Base-by-base conservation (phyloP, 2,888 invertebrate genomes). In the Synergus itoensis region DNA sequence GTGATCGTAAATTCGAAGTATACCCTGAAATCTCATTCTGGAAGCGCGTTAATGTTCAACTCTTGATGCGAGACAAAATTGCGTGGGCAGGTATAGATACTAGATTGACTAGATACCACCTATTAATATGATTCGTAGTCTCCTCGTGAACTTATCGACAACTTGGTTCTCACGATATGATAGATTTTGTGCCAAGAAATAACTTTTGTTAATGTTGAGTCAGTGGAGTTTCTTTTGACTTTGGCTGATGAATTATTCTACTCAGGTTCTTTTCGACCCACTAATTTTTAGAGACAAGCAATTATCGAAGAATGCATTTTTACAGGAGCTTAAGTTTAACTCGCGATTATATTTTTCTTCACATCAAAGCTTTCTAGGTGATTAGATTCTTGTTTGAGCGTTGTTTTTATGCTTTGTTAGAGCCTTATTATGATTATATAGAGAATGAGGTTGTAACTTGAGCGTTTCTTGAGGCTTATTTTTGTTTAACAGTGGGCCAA, bases 91-190 rank as follows among this genome's bases (percentile, higher is more conserved):
- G 48, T 73, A 18, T 67, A 45, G 43, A 60, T 60, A 21, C 60
- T 21, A 69, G 69, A 69, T 69, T 69, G 69, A 69, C 69, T 69
- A 69, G 69, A 73, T 73, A 73, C 36, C 69, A 53, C 69, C 69
- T 53, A 73, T 73, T 73, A 73, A 53, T 73, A 73, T 48, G 69
- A 73, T 73, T 73, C 69, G 69, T 45, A 73, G 28, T 53, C 69
- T 73, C 9, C 69, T 73, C 28, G 69, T 73, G 69, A 73, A 73
- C 69, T 48, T 73, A 73, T 73, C 48, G 69, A 73, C 69, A 73
- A 73, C 48, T 36, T 14, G 48, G 69, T 73, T 73, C 69, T 73
- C 69, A 73, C 69, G 69, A 73, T 73, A 53, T 73, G 48, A 73
- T 73, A 53, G 16, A 73, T 73, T 73, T 36, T 48, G 53, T 73